Evolutionary conservation across 2,113 vertebrate genomes (phyloP).

Genomic region (Rhegmatorhina hoffmannsi): DNA sequence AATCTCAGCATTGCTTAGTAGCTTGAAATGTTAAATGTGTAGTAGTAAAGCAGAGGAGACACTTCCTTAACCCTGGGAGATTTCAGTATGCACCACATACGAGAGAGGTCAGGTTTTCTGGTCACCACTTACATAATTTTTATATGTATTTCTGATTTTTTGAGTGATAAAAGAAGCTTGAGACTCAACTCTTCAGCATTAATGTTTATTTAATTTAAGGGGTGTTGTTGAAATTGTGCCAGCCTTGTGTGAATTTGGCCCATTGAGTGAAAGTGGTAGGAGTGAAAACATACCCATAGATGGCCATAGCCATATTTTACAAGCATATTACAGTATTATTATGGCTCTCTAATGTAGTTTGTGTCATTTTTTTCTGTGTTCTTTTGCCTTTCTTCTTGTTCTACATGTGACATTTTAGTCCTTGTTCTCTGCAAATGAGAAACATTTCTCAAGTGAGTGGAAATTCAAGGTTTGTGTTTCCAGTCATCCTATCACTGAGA

Average conservation of each 20-base stretch:
- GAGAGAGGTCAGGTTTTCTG: not conserved
- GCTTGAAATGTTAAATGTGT: not conserved
- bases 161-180: not conserved
- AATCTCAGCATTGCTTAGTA: not conserved
- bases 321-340: not conserved
- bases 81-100: not conserved
- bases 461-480: not conserved
- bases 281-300: not conserved
- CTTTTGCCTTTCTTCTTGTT: not conserved
- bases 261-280: not conserved
- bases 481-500: not conserved
- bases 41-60: not conserved
- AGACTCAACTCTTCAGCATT: not conserved
- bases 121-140: not conserved
- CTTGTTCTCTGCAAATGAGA: not conserved
- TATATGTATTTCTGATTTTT: not conserved
- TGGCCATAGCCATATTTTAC: not conserved
- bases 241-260: not conserved
- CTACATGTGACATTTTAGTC: not conserved
- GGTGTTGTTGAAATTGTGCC: not conserved
- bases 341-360: not conserved
- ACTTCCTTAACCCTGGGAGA: not conserved
- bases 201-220: not conserved
- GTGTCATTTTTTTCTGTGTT: not conserved
- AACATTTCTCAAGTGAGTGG: not conserved